Conservation (phyloP, 2,113 vertebrate genomes). For the Prionailurus viverrinus region DNA sequence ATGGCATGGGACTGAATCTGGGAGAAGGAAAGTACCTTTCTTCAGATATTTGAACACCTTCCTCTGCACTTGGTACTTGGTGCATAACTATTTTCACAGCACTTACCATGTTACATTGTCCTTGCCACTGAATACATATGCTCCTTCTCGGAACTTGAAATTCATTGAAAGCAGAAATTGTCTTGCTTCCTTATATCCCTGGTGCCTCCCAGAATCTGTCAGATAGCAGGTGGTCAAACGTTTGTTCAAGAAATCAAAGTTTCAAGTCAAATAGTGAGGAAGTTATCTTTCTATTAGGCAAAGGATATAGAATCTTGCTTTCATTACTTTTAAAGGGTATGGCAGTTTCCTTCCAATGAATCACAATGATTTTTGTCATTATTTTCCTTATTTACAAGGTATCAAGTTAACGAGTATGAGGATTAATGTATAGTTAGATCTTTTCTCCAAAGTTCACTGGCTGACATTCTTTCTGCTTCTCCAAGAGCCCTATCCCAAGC, state of each 20-base stretch:
- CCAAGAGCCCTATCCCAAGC: neutral
- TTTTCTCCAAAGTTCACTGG: neutral
- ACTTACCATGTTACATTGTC: slow-evolving; percentile 48
- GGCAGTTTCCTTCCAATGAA: slow-evolving; percentile 42
- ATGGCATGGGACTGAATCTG: slow-evolving; percentile 15
- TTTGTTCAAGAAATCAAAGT: slow-evolving; percentile 57
- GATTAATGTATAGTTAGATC: neutral
- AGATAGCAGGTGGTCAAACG: slow-evolving; percentile 57
- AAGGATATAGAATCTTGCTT: slow-evolving; percentile 5
- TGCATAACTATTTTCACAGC: slow-evolving; percentile 54
- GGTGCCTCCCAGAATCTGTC: slow-evolving; percentile 44
- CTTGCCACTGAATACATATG: slow-evolving; percentile 58
- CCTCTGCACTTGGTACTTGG: slow-evolving; percentile 30
- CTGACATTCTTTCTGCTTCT: slow-evolving; percentile 36
- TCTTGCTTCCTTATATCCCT: slow-evolving; percentile 28
- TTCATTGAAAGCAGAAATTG: slow-evolving; percentile 61
- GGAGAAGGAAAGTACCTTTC: slow-evolving; percentile 1
- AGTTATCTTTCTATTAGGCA: slow-evolving; percentile 16
- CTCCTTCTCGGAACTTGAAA: slow-evolving; percentile 64
- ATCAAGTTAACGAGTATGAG: neutral
- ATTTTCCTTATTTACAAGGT: slow-evolving; percentile 47
- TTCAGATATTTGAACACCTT: slow-evolving; percentile 45
- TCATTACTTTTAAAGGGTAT: neutral
- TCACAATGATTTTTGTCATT: neutral
- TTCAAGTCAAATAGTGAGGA: slow-evolving; percentile 51